Percentiles rank a stretch among this genome's conserved stretches.
Conservation (phyloP, 2,888 invertebrate genomes). For the Sinelater perroti region DNA sequence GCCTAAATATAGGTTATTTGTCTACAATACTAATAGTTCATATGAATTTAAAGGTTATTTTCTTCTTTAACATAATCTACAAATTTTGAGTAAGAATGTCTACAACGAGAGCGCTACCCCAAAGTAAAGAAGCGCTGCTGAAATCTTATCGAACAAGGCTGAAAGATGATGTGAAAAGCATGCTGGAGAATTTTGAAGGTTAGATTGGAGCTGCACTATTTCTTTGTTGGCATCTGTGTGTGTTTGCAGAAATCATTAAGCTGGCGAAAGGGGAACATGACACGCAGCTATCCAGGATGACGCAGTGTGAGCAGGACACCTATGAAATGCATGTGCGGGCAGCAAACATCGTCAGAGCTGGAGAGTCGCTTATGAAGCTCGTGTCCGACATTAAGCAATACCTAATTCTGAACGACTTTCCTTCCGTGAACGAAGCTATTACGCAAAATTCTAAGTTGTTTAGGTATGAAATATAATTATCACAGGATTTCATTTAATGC, state of each 20-base stretch:
- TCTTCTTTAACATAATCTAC: too few species aligned
- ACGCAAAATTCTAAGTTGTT: slow-evolving; percentile 91
- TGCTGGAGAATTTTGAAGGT: slow-evolving; percentile 98
- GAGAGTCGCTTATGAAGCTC: slow-evolving; percentile 95
- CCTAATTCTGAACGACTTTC: slow-evolving; percentile 96
- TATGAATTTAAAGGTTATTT: too few species aligned
- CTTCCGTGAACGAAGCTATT: slow-evolving; percentile 96
- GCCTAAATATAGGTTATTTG: too few species aligned
- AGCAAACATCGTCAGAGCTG: slow-evolving; percentile 95
- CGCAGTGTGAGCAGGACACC: slow-evolving; percentile 94
- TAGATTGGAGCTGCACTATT: slow-evolving; percentile 47
- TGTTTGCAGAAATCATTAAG: slow-evolving; percentile 82
- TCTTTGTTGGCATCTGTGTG: slow-evolving; percentile 15
- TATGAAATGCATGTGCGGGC: slow-evolving; percentile 97
- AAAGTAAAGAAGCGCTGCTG: slow-evolving; percentile 93
- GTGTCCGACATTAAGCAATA: slow-evolving; percentile 99
- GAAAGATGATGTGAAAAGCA: slow-evolving; percentile 96
- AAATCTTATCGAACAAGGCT: slow-evolving; percentile 94
- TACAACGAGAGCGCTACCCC: slow-evolving; percentile 75
- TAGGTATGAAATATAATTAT: slow-evolving; percentile 49
- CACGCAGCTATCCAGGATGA: slow-evolving; percentile 86
- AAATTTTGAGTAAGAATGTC: too few species aligned
- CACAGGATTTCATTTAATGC: not conserved
- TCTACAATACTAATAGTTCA: too few species aligned
- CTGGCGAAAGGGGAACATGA: slow-evolving; percentile 90